Base-by-base conservation (phyloP, 2,888 invertebrate genomes). In the Serrognathus titanus region DNA sequence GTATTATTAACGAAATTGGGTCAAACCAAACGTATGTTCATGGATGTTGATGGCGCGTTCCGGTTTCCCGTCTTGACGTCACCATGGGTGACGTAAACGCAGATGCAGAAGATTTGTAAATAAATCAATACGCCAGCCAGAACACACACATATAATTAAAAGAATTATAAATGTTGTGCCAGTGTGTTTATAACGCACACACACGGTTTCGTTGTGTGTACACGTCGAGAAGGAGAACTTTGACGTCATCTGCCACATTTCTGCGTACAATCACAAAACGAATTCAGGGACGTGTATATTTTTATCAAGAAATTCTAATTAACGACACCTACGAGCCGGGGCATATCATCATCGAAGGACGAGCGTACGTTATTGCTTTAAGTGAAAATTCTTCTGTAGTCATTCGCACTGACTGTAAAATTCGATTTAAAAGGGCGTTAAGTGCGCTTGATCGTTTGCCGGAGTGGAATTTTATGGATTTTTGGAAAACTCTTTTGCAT, bases 41-140 rank as follows among this genome's bases (percentile, higher is more conserved):
- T 13, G 36, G 38, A n/a, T 48, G 49, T 43, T 16, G 16, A 41
- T 38, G 20, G 40, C 39, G 46, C 47, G 49, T 57, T 40, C 53
- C 57, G 53, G 49, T 53, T 53, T 41, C 47, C 41, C 47, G 40
- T 38, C 40, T 45, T 57, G 57, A 57, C 57, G 57, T 57, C 57
- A 57, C 50, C 16, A 10, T 24, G 49, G 36, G 47, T 57, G 57
- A 57, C 57, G 57, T 57, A 53, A 11, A 39, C 51, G 41, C 53
- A 45, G 53, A 53, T 57, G 52, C 53, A 53, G 49, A 53, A 57
- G 50, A 56, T 56, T 43, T 56, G 53, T 51, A 48, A 53, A 53
- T 45, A 45, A 53, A 53, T 53, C 57, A 53, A 57, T 57, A 57
- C 54, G 45, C 36, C 40, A 45, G 36, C 38, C 40, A 16, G 37